Percentiles rank a stretch among this genome's conserved stretches.
Evolutionary conservation across 2,113 vertebrate species (phyloP).

Genomic region (Stigmatopora nigra): DNA sequence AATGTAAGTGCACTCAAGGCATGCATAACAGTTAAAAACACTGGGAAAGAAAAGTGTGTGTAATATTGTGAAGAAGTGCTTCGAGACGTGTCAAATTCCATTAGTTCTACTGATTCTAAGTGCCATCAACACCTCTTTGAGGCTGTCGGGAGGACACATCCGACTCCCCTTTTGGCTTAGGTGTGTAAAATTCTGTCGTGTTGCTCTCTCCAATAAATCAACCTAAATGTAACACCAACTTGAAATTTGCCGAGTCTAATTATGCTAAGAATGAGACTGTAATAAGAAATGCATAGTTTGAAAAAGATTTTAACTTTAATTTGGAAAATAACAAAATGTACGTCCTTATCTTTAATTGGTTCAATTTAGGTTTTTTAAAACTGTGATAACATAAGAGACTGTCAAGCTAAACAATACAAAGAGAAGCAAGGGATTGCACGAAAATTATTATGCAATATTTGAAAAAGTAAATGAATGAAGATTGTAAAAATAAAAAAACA

Average conservation of each 20-base stretch:
- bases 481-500: too few species aligned
- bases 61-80: slow-evolving; percentile 23
- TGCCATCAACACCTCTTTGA: slow-evolving; percentile 36
- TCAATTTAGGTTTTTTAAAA: slow-evolving; percentile 5
- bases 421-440: too few species aligned
- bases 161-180: background rate
- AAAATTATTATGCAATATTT: too few species aligned
- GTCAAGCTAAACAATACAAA: too few species aligned
- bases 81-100: slow-evolving; percentile 35
- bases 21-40: slow-evolving; percentile 10
- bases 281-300: background rate
- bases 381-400: background rate
- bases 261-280: background rate
- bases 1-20: slow-evolving; percentile 8
- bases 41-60: slow-evolving; percentile 15
- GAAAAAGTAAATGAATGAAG: too few species aligned
- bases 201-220: background rate
- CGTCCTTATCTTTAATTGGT: too few species aligned
- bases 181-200: background rate
- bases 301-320: background rate
- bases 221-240: background rate
- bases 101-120: slow-evolving; percentile 26
- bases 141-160: slow-evolving; percentile 1
- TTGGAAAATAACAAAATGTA: background rate
- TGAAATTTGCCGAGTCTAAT: background rate